These are phyloP conservation scores for Syrista parreyssii DNA, from an alignment of 2,888 invertebrate species.

Conservation along the genomic window DNA sequence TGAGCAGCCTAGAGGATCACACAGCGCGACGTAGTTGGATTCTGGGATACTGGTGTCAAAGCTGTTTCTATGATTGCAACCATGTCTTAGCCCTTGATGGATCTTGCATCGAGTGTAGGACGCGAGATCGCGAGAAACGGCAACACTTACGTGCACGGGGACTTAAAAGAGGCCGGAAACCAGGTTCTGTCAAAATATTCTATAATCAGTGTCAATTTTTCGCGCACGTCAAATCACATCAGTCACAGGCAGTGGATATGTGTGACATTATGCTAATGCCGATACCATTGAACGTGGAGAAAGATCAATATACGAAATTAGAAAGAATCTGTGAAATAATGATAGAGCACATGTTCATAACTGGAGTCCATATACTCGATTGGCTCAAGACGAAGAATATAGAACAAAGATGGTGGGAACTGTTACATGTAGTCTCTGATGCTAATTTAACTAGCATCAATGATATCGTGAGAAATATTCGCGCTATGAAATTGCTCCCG, in stretches of 20 bases:
- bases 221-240: slow-evolving; percentile 51
- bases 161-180: slow-evolving; percentile 38
- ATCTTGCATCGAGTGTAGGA: slow-evolving; percentile 23
- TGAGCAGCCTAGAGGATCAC: slow-evolving; percentile 54
- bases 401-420: slow-evolving; percentile 47
- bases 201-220: slow-evolving; percentile 61
- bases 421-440: background rate
- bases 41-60: slow-evolving; percentile 57
- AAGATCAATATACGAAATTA: slow-evolving; percentile 41
- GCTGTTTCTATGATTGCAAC: slow-evolving; percentile 48
- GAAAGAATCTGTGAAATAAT: slow-evolving; percentile 49
- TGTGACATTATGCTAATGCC: slow-evolving; percentile 60
- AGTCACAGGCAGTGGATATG: slow-evolving; percentile 41
- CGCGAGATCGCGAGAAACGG: slow-evolving; percentile 40
- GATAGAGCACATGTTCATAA: slow-evolving; percentile 55
- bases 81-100: slow-evolving; percentile 30
- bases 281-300: slow-evolving; percentile 42
- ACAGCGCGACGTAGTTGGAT: slow-evolving; percentile 56
- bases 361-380: slow-evolving; percentile 51
- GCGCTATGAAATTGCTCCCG: background rate
- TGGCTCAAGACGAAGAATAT: slow-evolving; percentile 47
- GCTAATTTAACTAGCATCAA: slow-evolving; percentile 8
- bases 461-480: slow-evolving; percentile 30
- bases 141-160: slow-evolving; percentile 43
- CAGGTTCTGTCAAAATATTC: slow-evolving; percentile 49